Conservation (phyloP, 35 echinoderm and acorn worm species). For the Lytechinus pictus region DNA sequence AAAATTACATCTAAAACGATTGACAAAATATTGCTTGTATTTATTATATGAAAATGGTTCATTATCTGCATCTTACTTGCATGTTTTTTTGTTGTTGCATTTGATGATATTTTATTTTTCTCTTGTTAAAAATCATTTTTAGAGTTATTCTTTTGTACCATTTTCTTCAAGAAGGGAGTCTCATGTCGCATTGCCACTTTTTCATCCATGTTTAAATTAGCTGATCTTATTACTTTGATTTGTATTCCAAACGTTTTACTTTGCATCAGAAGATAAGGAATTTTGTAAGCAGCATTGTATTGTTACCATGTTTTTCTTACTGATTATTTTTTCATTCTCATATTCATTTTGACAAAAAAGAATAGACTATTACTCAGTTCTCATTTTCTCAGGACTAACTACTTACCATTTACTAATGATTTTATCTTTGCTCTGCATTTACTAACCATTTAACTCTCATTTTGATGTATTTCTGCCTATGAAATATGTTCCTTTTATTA, state of each 20-base stretch:
- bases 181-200: not conserved
- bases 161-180: not conserved
- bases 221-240: not conserved
- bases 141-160: not conserved
- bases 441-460: constrained; percentile 3
- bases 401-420: not conserved
- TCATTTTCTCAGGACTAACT: not conserved
- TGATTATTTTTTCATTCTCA: not conserved
- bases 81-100: not conserved
- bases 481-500: not conserved
- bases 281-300: not conserved
- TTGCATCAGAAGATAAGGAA: not conserved
- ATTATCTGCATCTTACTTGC: not conserved
- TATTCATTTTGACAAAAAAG: not conserved
- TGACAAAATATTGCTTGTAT: not conserved
- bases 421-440: not conserved
- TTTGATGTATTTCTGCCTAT: not conserved
- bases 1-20: not conserved
- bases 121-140: no score
- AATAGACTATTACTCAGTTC: not conserved
- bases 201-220: not conserved
- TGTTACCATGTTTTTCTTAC: not conserved
- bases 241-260: not conserved
- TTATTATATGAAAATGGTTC: not conserved
- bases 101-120: not conserved